A percentile compares a stretch with the other conserved stretches of the same genome.
Conservation (phyloP, 2,113 vertebrate genomes). For the Hassar affinis region DNA sequence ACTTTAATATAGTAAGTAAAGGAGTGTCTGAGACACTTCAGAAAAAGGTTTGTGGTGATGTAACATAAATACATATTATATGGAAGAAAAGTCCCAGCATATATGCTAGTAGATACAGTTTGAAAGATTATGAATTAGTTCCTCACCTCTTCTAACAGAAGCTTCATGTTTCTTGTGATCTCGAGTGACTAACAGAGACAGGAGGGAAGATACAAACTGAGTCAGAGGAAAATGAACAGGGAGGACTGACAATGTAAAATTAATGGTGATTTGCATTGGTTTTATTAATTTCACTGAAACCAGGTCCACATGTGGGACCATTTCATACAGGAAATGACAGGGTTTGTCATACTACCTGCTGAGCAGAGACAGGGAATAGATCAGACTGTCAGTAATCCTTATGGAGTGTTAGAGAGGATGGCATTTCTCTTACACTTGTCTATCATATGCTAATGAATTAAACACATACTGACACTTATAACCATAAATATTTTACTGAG, state of each 20-base stretch:
- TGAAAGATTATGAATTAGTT: background rate
- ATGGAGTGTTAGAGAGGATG: conserved; percentile 33
- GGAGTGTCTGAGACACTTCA: background rate
- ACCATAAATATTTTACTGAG: background rate
- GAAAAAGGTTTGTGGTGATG: background rate
- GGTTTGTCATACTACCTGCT: conserved; percentile 24
- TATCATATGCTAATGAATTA: conserved; percentile 8
- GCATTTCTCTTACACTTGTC: conserved; percentile 31
- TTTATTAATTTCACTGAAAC: conserved; percentile 22
- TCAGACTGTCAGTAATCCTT: conserved; percentile 40
- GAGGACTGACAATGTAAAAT: background rate
- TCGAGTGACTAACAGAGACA: conserved; percentile 70
- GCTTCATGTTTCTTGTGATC: conserved; percentile 75
- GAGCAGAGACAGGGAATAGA: conserved; percentile 11
- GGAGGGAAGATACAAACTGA: conserved; percentile 35
- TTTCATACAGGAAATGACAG: conserved; percentile 10
- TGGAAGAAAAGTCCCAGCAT: background rate
- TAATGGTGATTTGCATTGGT: background rate
- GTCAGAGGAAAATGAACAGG: background rate
- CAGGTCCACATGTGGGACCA: background rate
- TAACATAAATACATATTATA: background rate
- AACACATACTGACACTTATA: background rate
- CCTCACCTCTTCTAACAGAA: conserved; percentile 75
- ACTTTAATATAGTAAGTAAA: background rate
- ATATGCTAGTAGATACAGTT: background rate